phyloP scores from a whole-genome alignment of 64 coral and sea anemone genomes.

The Porites australiensis region DNA sequence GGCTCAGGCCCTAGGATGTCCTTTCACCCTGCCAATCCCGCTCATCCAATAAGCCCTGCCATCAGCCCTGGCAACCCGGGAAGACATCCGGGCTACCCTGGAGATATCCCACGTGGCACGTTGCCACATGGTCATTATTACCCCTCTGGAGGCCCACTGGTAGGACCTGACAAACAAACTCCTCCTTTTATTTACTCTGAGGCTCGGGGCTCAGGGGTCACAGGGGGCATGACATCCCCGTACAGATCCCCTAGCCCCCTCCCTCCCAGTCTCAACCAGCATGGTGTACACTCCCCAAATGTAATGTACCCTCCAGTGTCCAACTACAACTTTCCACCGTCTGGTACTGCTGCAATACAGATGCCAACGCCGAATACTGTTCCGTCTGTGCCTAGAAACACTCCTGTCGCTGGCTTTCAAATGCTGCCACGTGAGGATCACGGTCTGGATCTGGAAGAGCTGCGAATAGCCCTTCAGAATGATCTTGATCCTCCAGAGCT shows the following conservation, averaged over 20 bases:
- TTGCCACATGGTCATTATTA: slow-evolving; percentile 1
- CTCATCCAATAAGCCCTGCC: background rate
- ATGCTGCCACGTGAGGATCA: background rate
- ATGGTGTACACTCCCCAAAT: slow-evolving; percentile 1
- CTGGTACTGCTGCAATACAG: slow-evolving; percentile 21
- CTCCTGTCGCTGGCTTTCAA: slow-evolving; percentile 31
- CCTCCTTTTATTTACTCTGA: background rate
- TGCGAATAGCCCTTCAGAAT: slow-evolving; percentile 31
- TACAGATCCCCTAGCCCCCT: slow-evolving; percentile 29
- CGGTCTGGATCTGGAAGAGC: slow-evolving; percentile 28
- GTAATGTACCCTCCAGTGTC: slow-evolving; percentile 33
- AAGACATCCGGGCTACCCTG: background rate
- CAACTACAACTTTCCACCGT: background rate
- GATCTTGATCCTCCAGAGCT: slow-evolving; percentile 21
- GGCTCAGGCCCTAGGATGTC: background rate
- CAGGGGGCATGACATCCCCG: background rate
- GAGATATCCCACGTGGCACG: slow-evolving; percentile 15
- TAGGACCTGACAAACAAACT: background rate
- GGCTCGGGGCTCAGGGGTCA: background rate
- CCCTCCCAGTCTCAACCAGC: background rate
- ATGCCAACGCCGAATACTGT: background rate
- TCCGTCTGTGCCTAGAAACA: slow-evolving; percentile 29
- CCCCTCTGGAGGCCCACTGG: background rate
- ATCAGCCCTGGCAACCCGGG: background rate
- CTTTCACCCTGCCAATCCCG: background rate